Evolutionary conservation across 2,888 invertebrate species (phyloP).

Genomic region (Xylota sylvarum): DNA sequence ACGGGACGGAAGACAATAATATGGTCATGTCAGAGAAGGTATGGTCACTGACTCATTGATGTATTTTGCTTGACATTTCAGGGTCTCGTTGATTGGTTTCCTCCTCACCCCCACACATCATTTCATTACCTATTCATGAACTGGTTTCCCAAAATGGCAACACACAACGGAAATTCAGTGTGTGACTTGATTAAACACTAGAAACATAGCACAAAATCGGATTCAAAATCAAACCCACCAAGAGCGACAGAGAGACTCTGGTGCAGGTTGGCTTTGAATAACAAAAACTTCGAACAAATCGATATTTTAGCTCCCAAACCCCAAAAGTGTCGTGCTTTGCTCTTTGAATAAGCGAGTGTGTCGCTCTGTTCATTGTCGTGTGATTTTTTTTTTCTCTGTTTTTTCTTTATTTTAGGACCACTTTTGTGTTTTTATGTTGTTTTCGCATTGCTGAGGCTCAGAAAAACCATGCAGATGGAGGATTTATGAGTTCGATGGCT

Average conservation of each 20-base stretch:
- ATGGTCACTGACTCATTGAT: conserved; percentile 56
- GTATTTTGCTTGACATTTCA: conserved; percentile 58
- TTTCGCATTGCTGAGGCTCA: conserved; percentile 6
- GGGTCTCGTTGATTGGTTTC: conserved; percentile 55
- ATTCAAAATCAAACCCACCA: conserved; percentile 4
- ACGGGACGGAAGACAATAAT: conserved; percentile 97
- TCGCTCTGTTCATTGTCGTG: conserved; percentile 26
- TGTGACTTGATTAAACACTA: conserved; percentile 30
- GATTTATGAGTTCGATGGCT: conserved; percentile 57
- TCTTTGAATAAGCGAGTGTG: conserved; percentile 9
- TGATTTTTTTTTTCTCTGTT: conserved; percentile 11
- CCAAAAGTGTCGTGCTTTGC: conserved; percentile 29
- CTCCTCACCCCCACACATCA: conserved; percentile 5
- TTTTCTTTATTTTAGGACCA: conserved; percentile 22
- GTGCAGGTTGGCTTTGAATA: conserved; percentile 24
- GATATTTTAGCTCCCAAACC: conserved; percentile 44
- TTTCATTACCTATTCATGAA: conserved; percentile 70
- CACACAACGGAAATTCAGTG: conserved; percentile 31
- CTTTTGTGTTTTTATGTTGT: not conserved
- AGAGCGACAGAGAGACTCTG: conserved; percentile 5
- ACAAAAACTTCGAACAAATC: conserved; percentile 49
- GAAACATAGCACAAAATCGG: conserved; percentile 11
- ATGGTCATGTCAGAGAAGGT: conserved; percentile 99
- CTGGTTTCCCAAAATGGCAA: conserved; percentile 64
- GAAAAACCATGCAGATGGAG: conserved; percentile 19